These are phyloP conservation scores for Chorisops tibialis DNA, from an alignment of 2,888 invertebrate genomes.

Conservation along the genomic window DNA sequence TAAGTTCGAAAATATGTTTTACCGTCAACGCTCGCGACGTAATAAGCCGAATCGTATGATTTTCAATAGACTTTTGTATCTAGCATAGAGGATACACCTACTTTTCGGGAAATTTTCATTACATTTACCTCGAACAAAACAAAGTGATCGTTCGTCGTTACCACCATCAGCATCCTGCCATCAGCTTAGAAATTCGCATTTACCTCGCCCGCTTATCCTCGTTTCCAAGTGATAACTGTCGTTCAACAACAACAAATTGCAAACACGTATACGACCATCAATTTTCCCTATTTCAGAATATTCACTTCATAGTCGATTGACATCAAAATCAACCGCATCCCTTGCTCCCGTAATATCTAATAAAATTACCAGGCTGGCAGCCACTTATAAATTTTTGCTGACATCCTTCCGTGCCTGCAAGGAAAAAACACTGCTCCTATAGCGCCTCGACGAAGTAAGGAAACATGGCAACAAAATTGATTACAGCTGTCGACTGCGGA, in stretches of 20 bases:
- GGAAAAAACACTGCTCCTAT: neutral
- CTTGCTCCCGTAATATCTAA: neutral
- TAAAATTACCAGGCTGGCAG: conserved; percentile 23
- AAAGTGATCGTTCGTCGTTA: neutral
- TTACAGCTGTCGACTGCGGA: conserved; percentile 1
- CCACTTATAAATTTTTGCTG: conserved; percentile 25
- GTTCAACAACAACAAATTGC: neutral
- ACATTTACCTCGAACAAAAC: neutral
- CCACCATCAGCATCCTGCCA: too few relatives aligned
- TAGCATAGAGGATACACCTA: too few relatives aligned
- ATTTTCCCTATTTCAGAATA: conserved; percentile 15
- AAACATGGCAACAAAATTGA: conserved; percentile 20
- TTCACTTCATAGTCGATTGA: conserved; percentile 25
- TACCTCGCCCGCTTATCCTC: neutral
- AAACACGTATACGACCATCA: conserved; percentile 10
- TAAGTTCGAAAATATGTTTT: too few relatives aligned
- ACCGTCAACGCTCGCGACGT: too few relatives aligned
- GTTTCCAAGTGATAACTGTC: neutral
- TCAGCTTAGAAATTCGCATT: neutral
- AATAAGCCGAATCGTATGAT: too few relatives aligned
- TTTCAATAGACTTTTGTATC: too few relatives aligned
- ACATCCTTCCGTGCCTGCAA: conserved; percentile 6
- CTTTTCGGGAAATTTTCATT: neutral
- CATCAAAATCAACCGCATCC: conserved; percentile 20
- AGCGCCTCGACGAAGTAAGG: neutral